phyloP scores from a whole-genome alignment of 2,888 invertebrate species.

The Drosophila yooni region DNA sequence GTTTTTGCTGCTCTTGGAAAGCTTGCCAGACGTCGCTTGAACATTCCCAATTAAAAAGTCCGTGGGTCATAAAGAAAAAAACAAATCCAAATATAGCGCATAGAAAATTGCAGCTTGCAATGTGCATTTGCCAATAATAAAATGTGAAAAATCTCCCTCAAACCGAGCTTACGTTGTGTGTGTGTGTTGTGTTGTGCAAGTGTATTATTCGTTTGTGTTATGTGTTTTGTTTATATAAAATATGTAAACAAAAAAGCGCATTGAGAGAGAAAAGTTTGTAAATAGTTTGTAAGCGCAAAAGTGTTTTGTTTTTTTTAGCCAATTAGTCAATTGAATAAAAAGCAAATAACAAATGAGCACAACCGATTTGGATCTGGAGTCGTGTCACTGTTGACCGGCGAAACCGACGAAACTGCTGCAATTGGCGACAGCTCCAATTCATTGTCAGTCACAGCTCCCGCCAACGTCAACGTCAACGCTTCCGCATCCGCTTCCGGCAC shows the following conservation, averaged over 20 bases:
- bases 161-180: slow-evolving; percentile 19
- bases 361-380: slow-evolving; percentile 60
- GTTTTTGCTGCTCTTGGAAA: slow-evolving; percentile 52
- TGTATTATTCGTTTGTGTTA: slow-evolving; percentile 4
- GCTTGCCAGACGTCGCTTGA: slow-evolving; percentile 39
- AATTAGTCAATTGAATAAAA: slow-evolving; percentile 29
- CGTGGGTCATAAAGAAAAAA: slow-evolving; percentile 6
- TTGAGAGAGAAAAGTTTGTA: slow-evolving; percentile 7
- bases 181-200: slow-evolving; percentile 10
- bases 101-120: neutral
- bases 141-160: slow-evolving; percentile 40
- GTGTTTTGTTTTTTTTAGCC: neutral
- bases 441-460: slow-evolving; percentile 19
- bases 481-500: slow-evolving; percentile 15
- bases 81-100: slow-evolving; percentile 10
- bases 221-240: slow-evolving; percentile 42
- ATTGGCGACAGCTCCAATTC: slow-evolving; percentile 17
- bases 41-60: slow-evolving; percentile 6
- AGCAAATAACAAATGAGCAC: slow-evolving; percentile 56
- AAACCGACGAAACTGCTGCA: slow-evolving; percentile 50
- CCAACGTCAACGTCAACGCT: slow-evolving; percentile 5
- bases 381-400: slow-evolving; percentile 74
- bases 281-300: slow-evolving; percentile 23
- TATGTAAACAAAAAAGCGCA: slow-evolving; percentile 49
- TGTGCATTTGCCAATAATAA: slow-evolving; percentile 11